These are phyloP conservation scores for Agapostemon virescens DNA, from an alignment of 2,888 invertebrate species.

Conservation along the genomic window DNA sequence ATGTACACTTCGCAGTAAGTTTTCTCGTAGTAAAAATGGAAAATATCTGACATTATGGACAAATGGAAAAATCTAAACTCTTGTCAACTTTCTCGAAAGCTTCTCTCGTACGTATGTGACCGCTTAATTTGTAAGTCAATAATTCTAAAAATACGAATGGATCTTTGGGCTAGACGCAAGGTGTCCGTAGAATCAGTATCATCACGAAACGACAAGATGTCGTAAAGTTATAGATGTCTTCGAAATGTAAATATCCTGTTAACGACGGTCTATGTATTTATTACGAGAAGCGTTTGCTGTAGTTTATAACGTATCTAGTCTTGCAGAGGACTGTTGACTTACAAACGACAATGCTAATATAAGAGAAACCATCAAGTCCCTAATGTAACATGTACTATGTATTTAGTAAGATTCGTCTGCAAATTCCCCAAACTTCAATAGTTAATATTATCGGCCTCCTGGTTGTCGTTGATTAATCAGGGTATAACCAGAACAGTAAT, in stretches of 20 bases:
- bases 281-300: not conserved
- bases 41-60: not conserved
- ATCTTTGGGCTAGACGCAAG: not conserved
- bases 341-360: not conserved
- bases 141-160: conserved; percentile 2
- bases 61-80: not conserved
- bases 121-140: conserved; percentile 8
- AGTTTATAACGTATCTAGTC: not conserved
- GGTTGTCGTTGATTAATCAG: not conserved
- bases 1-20: not conserved
- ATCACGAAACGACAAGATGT: conserved; percentile 5
- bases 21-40: not conserved
- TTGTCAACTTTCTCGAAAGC: no score
- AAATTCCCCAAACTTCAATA: not conserved
- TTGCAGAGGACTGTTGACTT: not conserved
- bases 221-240: not conserved
- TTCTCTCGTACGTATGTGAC: not conserved
- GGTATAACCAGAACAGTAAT: not conserved
- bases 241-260: conserved; percentile 2
- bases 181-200: not conserved
- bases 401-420: not conserved
- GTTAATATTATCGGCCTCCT: not conserved
- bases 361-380: not conserved
- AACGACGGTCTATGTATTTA: not conserved
- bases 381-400: not conserved